Percentiles rank a stretch among this genome's conserved stretches.
phyloP scores from a whole-genome alignment of 2,888 invertebrate species.

The Hetaerina titia region DNA sequence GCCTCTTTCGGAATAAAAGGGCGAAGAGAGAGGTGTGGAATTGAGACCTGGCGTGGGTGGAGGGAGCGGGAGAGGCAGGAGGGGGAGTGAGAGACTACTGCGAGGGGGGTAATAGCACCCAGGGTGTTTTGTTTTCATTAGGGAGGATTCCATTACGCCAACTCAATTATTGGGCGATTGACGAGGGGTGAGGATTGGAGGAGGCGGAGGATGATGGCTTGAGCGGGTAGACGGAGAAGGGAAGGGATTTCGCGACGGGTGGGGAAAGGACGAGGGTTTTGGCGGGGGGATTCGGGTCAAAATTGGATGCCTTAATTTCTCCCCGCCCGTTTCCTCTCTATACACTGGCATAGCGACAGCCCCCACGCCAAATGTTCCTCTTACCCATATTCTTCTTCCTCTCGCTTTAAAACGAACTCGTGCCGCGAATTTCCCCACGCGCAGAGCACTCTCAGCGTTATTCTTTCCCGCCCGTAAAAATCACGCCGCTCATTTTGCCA shows the following conservation, averaged over 20 bases:
- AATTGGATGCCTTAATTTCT: constrained; percentile 49
- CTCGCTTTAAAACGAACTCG: neutral
- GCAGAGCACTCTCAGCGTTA: neutral
- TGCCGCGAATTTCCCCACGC: neutral
- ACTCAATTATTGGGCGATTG: constrained; percentile 67
- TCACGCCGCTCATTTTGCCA: neutral
- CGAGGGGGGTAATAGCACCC: constrained; percentile 58
- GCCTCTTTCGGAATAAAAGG: neutral
- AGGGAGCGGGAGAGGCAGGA: neutral
- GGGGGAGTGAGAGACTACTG: neutral
- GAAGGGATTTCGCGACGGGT: neutral
- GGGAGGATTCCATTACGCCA: constrained; percentile 67
- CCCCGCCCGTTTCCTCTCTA: neutral
- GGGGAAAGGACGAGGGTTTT: neutral
- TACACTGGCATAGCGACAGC: neutral
- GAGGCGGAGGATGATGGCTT: neutral
- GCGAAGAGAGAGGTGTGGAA: neutral
- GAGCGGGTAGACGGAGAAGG: neutral
- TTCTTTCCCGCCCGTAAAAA: neutral
- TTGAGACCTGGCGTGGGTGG: neutral
- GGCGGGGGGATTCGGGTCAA: constrained; percentile 3
- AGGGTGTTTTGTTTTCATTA: constrained; percentile 66
- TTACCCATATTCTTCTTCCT: neutral
- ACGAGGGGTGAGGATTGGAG: neutral
- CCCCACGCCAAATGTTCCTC: neutral